Evolutionary conservation across 2,113 vertebrate species (phyloP).

Genomic region (Pteronura brasiliensis): DNA sequence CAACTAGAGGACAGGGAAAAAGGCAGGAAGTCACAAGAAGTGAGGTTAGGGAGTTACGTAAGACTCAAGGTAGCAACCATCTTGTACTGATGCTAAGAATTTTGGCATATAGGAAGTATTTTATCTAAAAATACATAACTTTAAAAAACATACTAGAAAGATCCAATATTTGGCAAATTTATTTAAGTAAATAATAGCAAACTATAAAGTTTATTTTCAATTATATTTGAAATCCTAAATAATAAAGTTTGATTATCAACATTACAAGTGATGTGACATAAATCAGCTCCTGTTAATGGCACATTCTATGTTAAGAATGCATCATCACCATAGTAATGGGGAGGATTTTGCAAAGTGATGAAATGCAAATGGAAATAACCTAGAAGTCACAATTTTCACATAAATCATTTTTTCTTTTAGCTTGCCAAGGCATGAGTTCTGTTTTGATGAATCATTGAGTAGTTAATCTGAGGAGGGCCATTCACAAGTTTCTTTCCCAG

Average conservation of each 20-base stretch:
- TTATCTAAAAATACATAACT: background rate
- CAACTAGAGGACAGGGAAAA: background rate
- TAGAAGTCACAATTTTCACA: background rate
- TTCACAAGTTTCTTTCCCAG: background rate
- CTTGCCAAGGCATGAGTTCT: background rate
- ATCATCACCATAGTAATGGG: background rate
- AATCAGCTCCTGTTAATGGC: background rate
- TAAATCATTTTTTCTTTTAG: background rate
- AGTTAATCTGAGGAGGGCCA: background rate
- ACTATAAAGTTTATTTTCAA: background rate
- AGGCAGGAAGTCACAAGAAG: background rate
- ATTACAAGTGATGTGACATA: background rate
- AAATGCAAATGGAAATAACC: background rate
- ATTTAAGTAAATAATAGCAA: background rate
- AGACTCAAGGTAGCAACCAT: background rate
- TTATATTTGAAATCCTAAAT: background rate
- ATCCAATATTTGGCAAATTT: background rate
- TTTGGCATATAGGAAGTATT: background rate
- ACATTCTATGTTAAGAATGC: background rate
- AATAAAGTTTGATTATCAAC: background rate
- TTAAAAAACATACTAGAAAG: background rate
- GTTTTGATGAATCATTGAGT: background rate
- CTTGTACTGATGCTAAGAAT: background rate
- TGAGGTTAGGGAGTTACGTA: background rate
- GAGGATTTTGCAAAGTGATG: background rate